Percentiles rank a stretch among this genome's conserved stretches.
Evolutionary conservation across 2,797 vertebrate genomes (phyloP).

Genomic region (Eulemur coronatus): DNA sequence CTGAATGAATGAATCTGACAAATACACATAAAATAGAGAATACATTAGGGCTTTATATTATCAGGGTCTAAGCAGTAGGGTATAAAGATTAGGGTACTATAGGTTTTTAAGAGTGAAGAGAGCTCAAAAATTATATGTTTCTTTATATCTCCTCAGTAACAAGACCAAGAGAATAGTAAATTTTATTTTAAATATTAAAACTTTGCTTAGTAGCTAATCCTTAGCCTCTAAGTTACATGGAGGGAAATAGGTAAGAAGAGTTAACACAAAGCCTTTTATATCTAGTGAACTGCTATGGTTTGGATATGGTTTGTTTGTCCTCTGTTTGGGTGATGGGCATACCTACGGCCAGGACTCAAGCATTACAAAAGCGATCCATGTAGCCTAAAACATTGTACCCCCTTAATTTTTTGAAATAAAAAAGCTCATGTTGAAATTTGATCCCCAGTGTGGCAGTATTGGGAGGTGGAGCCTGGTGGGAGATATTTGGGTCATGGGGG

Average conservation of each 20-base stretch:
- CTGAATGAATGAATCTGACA: neutral
- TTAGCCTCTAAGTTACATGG: neutral
- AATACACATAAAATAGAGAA: neutral
- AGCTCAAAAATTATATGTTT: neutral
- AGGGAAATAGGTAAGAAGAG: neutral
- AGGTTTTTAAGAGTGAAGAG: neutral
- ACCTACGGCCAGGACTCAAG: neutral
- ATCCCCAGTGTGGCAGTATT: neutral
- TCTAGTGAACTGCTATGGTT: neutral
- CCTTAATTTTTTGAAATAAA: neutral
- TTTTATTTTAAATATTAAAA: constrained; percentile 14
- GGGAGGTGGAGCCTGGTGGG: neutral
- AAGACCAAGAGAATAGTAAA: neutral
- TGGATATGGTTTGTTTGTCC: neutral
- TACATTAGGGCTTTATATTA: neutral
- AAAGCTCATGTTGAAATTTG: neutral
- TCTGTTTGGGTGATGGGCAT: too few relatives aligned
- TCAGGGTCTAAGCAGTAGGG: neutral
- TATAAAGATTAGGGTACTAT: neutral
- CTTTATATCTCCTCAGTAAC: neutral
- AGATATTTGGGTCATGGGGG: neutral
- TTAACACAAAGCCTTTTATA: neutral
- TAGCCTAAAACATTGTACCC: neutral
- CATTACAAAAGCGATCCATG: neutral
- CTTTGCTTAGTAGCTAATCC: neutral